Conservation (phyloP, 2,888 invertebrate species). For the Epistrophe grossulariae region DNA sequence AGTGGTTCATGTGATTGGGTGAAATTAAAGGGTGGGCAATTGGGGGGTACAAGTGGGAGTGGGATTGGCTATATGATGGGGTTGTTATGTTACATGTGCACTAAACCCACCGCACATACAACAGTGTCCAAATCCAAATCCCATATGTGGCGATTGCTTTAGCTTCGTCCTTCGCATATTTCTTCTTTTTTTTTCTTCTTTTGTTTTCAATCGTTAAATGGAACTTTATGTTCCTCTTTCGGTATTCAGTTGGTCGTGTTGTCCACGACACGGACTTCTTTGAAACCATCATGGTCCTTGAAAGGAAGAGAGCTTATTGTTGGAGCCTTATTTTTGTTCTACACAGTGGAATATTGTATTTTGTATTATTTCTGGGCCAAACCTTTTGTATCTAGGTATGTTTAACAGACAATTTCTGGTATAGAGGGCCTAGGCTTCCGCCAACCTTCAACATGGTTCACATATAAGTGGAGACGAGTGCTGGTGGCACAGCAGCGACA, state of each 20-base stretch:
- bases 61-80: neutral
- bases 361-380: constrained; percentile 48
- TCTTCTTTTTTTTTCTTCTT: constrained; percentile 24
- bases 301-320: constrained; percentile 13
- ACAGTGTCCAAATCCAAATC: constrained; percentile 54
- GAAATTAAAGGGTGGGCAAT: neutral
- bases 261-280: constrained; percentile 33
- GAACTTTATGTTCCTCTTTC: constrained; percentile 52
- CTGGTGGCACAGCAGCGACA: constrained; percentile 6
- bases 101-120: constrained; percentile 1
- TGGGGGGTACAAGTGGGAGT: too few relatives aligned
- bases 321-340: constrained; percentile 3
- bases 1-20: constrained; percentile 57
- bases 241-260: constrained; percentile 26
- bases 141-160: constrained; percentile 41
- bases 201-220: constrained; percentile 52
- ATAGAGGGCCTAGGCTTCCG: constrained; percentile 23
- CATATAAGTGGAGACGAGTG: constrained; percentile 4
- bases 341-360: constrained; percentile 39
- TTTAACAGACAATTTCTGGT: constrained; percentile 53
- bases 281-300: constrained; percentile 34
- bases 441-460: constrained; percentile 2
- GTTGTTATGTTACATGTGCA: constrained; percentile 9
- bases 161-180: constrained; percentile 25
- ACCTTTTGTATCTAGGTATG: constrained; percentile 26